Conservation (phyloP, 2,113 vertebrate species). For the Tyto alba region DNA sequence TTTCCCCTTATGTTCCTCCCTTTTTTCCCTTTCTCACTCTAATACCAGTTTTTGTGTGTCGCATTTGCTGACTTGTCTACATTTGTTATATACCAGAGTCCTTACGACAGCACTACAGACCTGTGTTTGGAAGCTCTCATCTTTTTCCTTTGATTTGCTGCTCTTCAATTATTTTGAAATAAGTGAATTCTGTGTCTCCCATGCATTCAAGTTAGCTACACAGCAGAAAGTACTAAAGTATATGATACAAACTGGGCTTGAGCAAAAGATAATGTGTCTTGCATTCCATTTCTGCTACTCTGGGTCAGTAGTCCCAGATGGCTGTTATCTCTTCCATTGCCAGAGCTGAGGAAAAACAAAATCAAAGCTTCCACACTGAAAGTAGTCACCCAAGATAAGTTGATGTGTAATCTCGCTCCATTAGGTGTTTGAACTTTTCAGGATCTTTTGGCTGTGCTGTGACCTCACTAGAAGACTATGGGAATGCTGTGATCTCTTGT, state of each 20-base stretch:
- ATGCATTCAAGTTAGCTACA: not conserved
- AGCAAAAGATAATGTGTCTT: not conserved
- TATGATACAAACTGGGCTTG: not conserved
- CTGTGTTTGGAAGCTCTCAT: not conserved
- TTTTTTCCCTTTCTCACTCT: not conserved
- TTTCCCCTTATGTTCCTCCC: not conserved
- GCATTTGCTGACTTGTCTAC: not conserved
- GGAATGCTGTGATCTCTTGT: not conserved
- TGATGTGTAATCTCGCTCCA: not conserved
- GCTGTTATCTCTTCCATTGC: not conserved
- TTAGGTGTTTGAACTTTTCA: not conserved
- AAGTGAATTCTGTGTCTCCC: not conserved
- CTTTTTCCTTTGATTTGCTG: not conserved
- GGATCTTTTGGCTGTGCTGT: not conserved
- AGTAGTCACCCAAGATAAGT: not conserved
- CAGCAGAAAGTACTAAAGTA: not conserved
- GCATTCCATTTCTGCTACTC: not conserved
- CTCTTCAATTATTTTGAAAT: not conserved
- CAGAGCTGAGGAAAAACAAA: not conserved
- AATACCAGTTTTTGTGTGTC: not conserved
- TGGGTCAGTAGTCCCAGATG: not conserved
- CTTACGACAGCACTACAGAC: not conserved
- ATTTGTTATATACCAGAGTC: not conserved
- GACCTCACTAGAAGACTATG: conserved; percentile 35
- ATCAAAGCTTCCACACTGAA: not conserved